Conservation (phyloP, 2,113 vertebrate genomes). For the Sakesphorus luctuosus region DNA sequence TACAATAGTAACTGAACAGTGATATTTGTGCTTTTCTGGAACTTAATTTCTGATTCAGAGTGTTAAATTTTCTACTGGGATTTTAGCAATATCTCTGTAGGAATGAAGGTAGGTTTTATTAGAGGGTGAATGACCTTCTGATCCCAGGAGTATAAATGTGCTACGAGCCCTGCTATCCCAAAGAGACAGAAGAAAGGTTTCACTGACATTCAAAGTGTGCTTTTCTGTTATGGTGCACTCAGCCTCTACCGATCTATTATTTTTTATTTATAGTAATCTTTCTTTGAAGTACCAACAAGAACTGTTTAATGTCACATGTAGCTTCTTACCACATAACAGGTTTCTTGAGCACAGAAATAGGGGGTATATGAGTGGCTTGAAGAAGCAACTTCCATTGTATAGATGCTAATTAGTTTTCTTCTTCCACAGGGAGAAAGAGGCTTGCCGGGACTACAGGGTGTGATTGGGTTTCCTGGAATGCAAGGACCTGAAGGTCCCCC, state of each 20-base stretch:
- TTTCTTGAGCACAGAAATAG: neutral
- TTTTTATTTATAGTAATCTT: neutral
- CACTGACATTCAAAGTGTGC: neutral
- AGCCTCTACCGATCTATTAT: neutral
- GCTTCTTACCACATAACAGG: neutral
- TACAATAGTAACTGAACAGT: neutral
- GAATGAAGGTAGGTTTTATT: neutral
- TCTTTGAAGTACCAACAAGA: neutral
- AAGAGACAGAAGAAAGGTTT: neutral
- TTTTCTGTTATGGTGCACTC: neutral
- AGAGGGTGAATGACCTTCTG: neutral
- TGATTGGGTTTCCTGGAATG: slow-evolving; percentile 95
- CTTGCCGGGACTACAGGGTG: slow-evolving; percentile 88
- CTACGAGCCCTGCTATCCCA: neutral
- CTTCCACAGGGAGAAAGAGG: slow-evolving; percentile 88
- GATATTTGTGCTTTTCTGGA: neutral
- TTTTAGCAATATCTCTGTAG: neutral
- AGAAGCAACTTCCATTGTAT: neutral
- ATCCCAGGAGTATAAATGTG: neutral
- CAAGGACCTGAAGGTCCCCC: slow-evolving; percentile 91
- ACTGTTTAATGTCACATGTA: neutral
- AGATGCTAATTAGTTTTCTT: neutral
- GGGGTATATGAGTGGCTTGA: neutral
- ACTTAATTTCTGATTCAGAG: neutral
- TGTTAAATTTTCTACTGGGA: neutral